Evolutionary conservation across 2,888 invertebrate species (phyloP).

Genomic region (Chelonus formosanus): DNA sequence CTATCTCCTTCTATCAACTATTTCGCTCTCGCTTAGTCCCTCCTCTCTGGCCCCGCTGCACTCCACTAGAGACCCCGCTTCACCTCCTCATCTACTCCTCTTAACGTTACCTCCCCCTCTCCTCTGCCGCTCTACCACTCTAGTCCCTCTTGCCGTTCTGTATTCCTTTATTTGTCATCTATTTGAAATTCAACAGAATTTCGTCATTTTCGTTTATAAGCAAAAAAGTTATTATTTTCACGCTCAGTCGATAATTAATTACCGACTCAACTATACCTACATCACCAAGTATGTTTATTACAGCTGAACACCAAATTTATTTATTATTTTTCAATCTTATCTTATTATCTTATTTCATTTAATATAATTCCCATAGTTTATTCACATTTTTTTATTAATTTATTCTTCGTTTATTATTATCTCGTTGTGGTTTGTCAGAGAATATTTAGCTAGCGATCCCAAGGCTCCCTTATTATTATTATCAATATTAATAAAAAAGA

Average conservation of each 20-base stretch:
- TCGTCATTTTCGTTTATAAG: constrained; percentile 38
- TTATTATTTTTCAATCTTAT: too few species aligned
- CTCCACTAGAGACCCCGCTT: background rate
- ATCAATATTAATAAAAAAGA: too few species aligned
- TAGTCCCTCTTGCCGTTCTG: constrained; percentile 16
- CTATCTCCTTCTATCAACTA: constrained; percentile 1
- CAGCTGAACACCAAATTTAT: too few species aligned
- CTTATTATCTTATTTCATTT: too few species aligned
- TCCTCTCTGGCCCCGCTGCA: background rate
- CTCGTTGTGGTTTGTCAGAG: too few species aligned
- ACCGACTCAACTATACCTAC: too few species aligned
- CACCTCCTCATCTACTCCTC: background rate
- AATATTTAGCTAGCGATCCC: too few species aligned
- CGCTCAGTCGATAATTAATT: too few species aligned
- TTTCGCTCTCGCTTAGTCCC: constrained; percentile 4
- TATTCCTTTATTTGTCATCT: constrained; percentile 53
- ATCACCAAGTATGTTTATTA: too few species aligned
- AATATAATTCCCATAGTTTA: too few species aligned
- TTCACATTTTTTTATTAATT: background rate
- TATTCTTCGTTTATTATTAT: background rate
- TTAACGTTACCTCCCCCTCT: background rate
- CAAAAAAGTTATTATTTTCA: constrained; percentile 6
- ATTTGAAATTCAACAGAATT: constrained; percentile 53
- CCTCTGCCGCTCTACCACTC: background rate
- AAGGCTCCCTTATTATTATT: too few species aligned